Percentiles rank a stretch among this genome's conserved stretches.
Evolutionary conservation across 2,113 vertebrate genomes (phyloP).

Genomic region (Myotis yumanensis): DNA sequence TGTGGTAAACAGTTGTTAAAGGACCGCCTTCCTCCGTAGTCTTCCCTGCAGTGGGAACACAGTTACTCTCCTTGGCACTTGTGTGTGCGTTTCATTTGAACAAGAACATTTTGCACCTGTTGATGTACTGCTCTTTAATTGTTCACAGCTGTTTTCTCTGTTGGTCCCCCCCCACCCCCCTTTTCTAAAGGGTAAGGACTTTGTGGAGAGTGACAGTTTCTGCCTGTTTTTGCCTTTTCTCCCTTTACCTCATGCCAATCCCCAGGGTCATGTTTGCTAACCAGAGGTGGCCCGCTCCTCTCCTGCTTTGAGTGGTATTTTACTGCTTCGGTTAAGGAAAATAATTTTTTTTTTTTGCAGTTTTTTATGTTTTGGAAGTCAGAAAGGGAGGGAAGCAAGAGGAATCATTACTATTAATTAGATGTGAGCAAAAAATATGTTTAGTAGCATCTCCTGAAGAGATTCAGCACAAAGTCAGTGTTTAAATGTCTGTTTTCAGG

Average conservation of each 20-base stretch:
- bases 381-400: neutral
- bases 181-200: neutral
- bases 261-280: neutral
- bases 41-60: neutral
- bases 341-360: neutral
- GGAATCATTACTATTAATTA: neutral
- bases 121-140: slow-evolving; percentile 42
- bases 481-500: neutral
- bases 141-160: slow-evolving; percentile 20
- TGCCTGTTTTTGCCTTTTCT: neutral
- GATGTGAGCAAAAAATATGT: neutral
- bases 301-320: neutral
- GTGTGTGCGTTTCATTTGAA: neutral
- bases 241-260: neutral
- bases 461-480: neutral
- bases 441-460: neutral
- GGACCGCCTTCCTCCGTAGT: neutral
- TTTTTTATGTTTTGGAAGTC: neutral
- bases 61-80: neutral
- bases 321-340: neutral
- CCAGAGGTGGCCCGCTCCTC: neutral
- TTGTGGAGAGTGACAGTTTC: neutral
- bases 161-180: no score
- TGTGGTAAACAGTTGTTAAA: neutral
- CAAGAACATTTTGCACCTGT: slow-evolving; percentile 34